These are phyloP conservation scores for Lucinisca nassula DNA, from an alignment of 2,888 invertebrate species.

Conservation along the genomic window DNA sequence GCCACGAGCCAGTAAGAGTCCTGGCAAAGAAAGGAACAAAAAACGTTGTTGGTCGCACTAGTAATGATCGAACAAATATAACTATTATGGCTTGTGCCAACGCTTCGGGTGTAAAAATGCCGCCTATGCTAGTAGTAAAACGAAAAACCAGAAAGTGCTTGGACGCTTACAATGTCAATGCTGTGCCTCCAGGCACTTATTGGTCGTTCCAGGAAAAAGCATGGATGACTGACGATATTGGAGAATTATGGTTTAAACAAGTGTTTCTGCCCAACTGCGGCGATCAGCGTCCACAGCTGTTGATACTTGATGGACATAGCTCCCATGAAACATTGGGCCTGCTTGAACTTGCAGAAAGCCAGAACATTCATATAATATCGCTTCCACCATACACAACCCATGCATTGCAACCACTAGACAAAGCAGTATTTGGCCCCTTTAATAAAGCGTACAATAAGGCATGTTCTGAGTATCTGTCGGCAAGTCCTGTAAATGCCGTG, in stretches of 20 bases:
- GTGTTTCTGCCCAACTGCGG: background rate
- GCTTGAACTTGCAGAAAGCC: background rate
- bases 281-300: background rate
- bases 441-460: too few relatives aligned
- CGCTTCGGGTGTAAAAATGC: slow-evolving; percentile 12
- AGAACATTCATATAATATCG: background rate
- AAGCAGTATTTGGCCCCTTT: too few relatives aligned
- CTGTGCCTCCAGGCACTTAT: slow-evolving; percentile 4
- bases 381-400: background rate
- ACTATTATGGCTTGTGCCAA: slow-evolving; percentile 17
- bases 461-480: too few relatives aligned
- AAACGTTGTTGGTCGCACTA: background rate
- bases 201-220: slow-evolving; percentile 17
- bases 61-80: background rate
- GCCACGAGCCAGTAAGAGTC: background rate
- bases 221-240: slow-evolving; percentile 31
- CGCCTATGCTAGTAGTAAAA: slow-evolving; percentile 30
- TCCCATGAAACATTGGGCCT: background rate
- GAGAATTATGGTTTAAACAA: slow-evolving; percentile 10
- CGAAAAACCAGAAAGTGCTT: slow-evolving; percentile 1
- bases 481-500: too few relatives aligned
- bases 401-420: too few relatives aligned
- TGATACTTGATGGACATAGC: slow-evolving; percentile 14
- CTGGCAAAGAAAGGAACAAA: background rate
- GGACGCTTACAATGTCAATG: slow-evolving; percentile 10